phyloP scores from a whole-genome alignment of 2,797 vertebrate genomes.

The Delichon dasypus region DNA sequence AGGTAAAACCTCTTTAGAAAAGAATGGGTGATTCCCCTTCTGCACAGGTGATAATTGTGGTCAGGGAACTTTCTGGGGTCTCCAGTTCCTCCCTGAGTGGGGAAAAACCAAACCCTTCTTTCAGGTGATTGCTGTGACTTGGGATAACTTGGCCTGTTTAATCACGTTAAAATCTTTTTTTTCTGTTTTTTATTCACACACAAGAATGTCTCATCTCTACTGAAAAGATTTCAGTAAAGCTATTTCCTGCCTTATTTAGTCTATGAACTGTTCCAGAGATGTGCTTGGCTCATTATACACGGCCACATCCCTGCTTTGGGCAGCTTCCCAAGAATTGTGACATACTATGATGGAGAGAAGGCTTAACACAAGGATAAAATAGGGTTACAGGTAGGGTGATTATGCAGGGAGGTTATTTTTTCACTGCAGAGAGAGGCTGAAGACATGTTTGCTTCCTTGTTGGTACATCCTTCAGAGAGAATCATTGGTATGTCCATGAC shows the following conservation, averaged over 20 bases:
- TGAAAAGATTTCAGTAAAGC: not conserved
- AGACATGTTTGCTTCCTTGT: not conserved
- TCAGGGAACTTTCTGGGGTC: not conserved
- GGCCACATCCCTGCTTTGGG: not conserved
- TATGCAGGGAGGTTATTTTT: not conserved
- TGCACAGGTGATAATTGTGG: not conserved
- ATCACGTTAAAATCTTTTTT: not conserved
- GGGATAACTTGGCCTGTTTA: not conserved
- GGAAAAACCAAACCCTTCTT: not conserved
- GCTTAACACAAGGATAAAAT: not conserved
- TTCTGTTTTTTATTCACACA: not conserved
- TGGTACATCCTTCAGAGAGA: not conserved
- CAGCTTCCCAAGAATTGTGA: not conserved
- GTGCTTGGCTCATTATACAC: not conserved
- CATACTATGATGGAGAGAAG: not conserved
- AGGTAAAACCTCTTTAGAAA: not conserved
- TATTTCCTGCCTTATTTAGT: not conserved
- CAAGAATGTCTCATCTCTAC: not conserved
- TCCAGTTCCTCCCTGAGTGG: not conserved
- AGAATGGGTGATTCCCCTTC: not conserved
- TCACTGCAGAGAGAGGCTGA: not conserved
- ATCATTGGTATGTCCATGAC: not conserved
- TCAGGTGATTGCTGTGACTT: not conserved
- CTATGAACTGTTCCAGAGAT: not conserved
- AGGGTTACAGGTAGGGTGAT: not conserved